These are phyloP conservation scores for Apostichopus californicus DNA, from an alignment of 35 echinoderm and acorn worm species.

Conservation along the genomic window DNA sequence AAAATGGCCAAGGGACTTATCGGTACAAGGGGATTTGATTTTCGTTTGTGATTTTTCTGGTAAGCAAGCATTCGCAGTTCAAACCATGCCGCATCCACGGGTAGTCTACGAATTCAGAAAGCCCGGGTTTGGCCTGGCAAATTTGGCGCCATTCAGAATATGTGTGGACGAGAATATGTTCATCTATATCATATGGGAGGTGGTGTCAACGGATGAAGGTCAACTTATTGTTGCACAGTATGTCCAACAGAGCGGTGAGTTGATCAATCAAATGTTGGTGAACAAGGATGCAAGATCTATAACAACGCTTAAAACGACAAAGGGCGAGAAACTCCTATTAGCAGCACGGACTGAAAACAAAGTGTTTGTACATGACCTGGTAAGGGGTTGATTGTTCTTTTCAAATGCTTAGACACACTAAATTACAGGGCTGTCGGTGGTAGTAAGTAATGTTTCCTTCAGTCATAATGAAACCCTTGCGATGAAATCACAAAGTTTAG, in stretches of 20 bases:
- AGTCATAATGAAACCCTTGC: no score
- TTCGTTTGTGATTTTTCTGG: constrained; percentile 24
- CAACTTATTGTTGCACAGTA: constrained; percentile 14
- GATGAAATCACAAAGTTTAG: no score
- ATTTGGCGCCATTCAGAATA: constrained; percentile 9
- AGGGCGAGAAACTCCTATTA: not conserved
- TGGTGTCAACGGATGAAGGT: not conserved
- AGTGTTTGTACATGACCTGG: not conserved
- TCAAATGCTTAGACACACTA: no score
- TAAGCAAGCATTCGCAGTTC: constrained; percentile 1
- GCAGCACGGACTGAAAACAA: not conserved
- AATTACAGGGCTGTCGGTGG: no score
- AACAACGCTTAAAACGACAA: not conserved
- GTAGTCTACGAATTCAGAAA: constrained; percentile 13
- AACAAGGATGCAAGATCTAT: not conserved
- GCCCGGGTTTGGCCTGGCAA: not conserved
- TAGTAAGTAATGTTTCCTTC: no score
- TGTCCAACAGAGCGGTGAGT: not conserved
- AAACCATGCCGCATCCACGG: not conserved
- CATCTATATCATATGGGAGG: constrained; percentile 31
- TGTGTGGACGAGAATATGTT: constrained; percentile 4
- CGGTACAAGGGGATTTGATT: not conserved
- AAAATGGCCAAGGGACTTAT: not conserved
- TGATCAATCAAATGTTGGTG: not conserved
- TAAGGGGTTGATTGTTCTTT: not conserved